A percentile compares a stretch with the other conserved stretches of the same genome.
phyloP scores from a whole-genome alignment of 2,113 vertebrate genomes.

The Rhadina sibilatrix region DNA sequence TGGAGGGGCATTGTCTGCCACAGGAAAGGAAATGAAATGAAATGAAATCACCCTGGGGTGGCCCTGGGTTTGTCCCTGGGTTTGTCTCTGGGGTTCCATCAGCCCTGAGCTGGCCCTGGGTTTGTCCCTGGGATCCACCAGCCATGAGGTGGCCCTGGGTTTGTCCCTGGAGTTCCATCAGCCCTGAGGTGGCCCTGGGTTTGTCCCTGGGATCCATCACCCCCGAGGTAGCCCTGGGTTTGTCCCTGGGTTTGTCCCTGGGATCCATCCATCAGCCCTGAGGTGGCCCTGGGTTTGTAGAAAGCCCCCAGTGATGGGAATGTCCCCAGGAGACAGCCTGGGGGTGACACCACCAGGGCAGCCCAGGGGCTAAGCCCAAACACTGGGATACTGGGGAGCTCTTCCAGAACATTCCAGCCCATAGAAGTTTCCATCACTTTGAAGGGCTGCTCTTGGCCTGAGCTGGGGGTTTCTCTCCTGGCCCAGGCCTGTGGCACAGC shows the following conservation, averaged over 20 bases:
- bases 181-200: no score
- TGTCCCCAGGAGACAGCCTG: fast-evolving
- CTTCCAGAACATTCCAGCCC: not conserved
- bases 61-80: no score
- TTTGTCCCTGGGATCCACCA: not conserved
- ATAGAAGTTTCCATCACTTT: not conserved
- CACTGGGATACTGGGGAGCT: not conserved
- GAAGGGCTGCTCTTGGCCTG: fast-evolving
- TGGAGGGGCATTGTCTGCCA: no score
- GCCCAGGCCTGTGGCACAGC: fast-evolving
- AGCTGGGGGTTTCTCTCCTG: not conserved
- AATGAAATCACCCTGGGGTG: no score
- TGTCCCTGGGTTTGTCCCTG: fast-evolving
- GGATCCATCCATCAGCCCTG: not conserved
- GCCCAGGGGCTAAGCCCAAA: not conserved
- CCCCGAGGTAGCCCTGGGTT: fast-evolving
- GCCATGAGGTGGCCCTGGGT: not conserved
- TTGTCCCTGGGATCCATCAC: not conserved
- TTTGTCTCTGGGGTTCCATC: no score
- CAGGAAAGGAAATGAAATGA: no score
- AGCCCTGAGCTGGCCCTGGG: no score
- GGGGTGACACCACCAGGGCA: fast-evolving
- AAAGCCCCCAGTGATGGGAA: fast-evolving
- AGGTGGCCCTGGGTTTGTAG: not conserved
- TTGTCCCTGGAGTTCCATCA: not conserved